Evolutionary conservation across 2,888 invertebrate species (phyloP), one percentile per base, ranked within the genome.

Genomic region (Polydrusus tereticollis): DNA sequence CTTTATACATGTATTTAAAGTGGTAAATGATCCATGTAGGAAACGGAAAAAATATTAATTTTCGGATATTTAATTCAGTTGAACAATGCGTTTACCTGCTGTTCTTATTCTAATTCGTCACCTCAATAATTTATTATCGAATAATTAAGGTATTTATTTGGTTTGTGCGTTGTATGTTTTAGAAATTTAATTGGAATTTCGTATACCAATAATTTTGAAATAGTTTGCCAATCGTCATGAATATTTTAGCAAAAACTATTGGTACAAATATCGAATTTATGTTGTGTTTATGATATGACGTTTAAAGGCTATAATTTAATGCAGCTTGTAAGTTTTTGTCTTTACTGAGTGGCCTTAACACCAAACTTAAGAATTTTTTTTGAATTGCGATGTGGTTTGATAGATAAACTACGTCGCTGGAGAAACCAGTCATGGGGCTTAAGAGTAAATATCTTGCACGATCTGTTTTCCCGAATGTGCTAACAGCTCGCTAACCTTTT

Each of bases 381-480:
- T 38, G 70, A 41, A 67, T 38, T 62, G 70, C 67, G 69, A 72
- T 50, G 64, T 58, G 29, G 58, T 59, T 69, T 52, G 14, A 12
- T 29, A 58, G 43, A 16, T 23, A 57, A 66, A 70, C 59, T 16
- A 58, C 62, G 66, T 74, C 75, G 70, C 68, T 72, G 67, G 72
- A 77, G 77, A 78, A 79, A 78, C 79, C 78, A 77, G 62, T 75
- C 77, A 73, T 78, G 77, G 78, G 77, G 77, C 78, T 79, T 72
- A 29, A 75, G 21, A 66, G 38, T 60, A 72, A 69, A 77, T 77
- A 77, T 76, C 78, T 80, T 72, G 83, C 82, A 78, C 82, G 82
- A 83, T 80, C 78, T 83, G 81, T 83, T 82, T 80, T 83, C 80
- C 83, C 80, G 83, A 83, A 83, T 85, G 83, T 85, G 83, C 84